These are phyloP conservation scores for Pseudotriccus pelzelni DNA, from an alignment of 2,797 vertebrate species.

Conservation along the genomic window DNA sequence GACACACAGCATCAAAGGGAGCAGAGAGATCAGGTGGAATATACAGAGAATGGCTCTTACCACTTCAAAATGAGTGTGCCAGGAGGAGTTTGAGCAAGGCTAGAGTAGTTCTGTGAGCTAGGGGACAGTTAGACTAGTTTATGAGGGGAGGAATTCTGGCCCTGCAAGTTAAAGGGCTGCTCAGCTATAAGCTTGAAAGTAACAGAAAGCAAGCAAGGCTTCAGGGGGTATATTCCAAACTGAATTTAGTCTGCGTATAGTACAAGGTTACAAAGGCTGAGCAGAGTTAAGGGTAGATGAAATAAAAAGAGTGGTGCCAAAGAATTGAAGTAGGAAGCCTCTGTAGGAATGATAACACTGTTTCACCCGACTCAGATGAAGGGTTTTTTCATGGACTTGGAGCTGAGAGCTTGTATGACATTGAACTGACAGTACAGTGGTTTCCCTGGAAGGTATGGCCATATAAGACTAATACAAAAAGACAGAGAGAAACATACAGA, in stretches of 20 bases:
- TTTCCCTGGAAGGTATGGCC: slow-evolving; percentile 15
- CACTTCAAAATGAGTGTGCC: neutral
- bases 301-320: neutral
- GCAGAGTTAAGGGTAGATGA: neutral
- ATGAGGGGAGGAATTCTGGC: neutral
- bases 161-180: neutral
- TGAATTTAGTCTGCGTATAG: neutral
- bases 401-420: neutral
- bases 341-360: neutral
- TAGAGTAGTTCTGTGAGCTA: neutral
- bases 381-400: neutral
- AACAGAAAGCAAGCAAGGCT: neutral
- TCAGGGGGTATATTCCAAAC: neutral
- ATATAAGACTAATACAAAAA: neutral
- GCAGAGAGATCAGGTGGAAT: neutral
- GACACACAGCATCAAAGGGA: neutral
- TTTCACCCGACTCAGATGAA: neutral
- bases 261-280: neutral
- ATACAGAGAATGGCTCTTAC: neutral
- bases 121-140: neutral
- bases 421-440: neutral
- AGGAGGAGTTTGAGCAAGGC: neutral
- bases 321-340: neutral
- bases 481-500: neutral
- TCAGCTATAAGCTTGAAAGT: neutral